Percentiles rank a stretch among this genome's conserved stretches.
Conservation (phyloP, 2,113 vertebrate genomes). For the Chaetodon auriga region DNA sequence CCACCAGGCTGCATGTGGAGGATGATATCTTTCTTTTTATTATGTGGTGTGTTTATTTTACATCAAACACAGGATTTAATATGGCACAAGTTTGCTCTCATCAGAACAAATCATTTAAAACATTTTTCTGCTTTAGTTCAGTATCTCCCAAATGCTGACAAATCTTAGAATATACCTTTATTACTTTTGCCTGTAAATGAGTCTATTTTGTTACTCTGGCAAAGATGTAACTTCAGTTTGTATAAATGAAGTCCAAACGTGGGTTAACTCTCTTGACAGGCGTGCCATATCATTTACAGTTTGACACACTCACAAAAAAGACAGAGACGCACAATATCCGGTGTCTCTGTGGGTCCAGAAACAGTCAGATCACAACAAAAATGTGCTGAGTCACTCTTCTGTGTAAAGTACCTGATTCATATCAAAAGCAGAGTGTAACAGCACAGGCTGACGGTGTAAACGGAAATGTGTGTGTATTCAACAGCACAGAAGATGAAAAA, state of each 20-base stretch:
- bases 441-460: background rate
- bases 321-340: background rate
- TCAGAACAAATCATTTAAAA: background rate
- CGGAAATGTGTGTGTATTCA: background rate
- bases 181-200: too few relatives aligned
- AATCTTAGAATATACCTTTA: background rate
- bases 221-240: background rate
- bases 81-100: background rate
- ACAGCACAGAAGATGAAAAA: background rate
- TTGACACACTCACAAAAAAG: background rate
- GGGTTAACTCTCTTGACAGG: background rate
- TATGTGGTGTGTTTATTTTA: background rate
- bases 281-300: background rate
- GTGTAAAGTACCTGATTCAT: background rate
- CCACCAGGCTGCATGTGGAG: background rate
- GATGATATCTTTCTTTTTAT: too few relatives aligned
- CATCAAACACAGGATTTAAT: background rate
- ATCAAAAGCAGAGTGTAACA: background rate
- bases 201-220: background rate
- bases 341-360: background rate
- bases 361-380: background rate
- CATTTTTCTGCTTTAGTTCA: background rate
- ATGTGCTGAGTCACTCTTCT: background rate
- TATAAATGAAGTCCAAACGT: background rate
- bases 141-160: background rate